These are phyloP conservation scores for Sympetrum striolatum DNA, from an alignment of 2,888 invertebrate genomes.

Conservation along the genomic window DNA sequence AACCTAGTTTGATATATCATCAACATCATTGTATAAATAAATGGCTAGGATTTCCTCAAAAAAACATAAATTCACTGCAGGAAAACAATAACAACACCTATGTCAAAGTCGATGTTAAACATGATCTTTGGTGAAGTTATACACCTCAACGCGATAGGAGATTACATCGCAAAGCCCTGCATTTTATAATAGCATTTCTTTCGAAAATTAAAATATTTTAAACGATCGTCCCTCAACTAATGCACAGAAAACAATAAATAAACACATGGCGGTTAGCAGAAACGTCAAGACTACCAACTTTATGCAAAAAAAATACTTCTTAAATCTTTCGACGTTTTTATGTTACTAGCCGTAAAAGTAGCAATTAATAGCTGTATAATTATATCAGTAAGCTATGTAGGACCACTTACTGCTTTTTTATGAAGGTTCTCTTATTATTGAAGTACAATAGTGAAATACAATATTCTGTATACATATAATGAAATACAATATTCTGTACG, in stretches of 20 bases:
- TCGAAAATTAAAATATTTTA: background rate
- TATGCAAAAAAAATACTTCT: background rate
- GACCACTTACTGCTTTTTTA: no score
- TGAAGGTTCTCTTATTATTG: no score
- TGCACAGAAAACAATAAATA: background rate
- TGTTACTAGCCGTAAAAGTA: no score
- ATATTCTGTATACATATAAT: no score
- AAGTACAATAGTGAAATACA: no score
- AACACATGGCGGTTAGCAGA: constrained; percentile 37
- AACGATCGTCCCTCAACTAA: background rate
- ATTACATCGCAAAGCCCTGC: background rate
- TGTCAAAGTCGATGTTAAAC: background rate
- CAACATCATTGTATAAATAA: background rate
- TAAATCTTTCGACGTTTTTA: no score
- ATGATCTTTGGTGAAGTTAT: background rate
- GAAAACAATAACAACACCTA: background rate
- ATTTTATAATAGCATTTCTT: background rate
- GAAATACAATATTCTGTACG: no score
- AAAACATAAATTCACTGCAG: background rate
- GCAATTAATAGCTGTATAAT: no score
- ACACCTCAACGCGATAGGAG: background rate
- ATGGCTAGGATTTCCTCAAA: background rate
- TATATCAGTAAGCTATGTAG: no score
- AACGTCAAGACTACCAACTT: background rate
- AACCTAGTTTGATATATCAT: background rate